phyloP scores from a whole-genome alignment of 1,140 invertebrate genomes.

The Doryteuthis pealeii region DNA sequence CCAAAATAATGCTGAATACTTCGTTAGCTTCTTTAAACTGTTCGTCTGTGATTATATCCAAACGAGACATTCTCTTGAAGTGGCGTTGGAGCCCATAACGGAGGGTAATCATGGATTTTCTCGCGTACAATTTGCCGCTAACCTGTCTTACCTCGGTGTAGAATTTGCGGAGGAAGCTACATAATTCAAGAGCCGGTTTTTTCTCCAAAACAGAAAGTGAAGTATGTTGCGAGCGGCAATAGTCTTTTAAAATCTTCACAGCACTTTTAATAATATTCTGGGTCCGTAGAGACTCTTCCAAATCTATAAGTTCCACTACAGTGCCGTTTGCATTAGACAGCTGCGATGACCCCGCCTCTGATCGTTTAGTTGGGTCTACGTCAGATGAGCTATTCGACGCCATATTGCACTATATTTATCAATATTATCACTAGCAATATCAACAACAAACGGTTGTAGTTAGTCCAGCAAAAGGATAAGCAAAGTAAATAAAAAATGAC shows the following conservation, averaged over 20 bases:
- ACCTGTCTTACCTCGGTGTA: background rate
- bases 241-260: background rate
- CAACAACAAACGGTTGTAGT: too few relatives aligned
- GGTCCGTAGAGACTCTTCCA: background rate
- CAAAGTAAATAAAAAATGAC: too few relatives aligned
- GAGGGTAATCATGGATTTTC: constrained; percentile 5
- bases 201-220: background rate
- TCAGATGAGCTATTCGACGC: too few relatives aligned
- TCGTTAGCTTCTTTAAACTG: constrained; percentile 16
- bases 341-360: too few relatives aligned
- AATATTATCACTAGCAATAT: too few relatives aligned
- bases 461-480: too few relatives aligned
- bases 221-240: background rate
- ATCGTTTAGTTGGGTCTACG: too few relatives aligned
- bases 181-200: background rate
- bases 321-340: too few relatives aligned
- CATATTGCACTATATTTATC: too few relatives aligned
- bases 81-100: constrained; percentile 18
- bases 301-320: background rate
- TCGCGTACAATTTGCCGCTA: background rate
- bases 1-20: constrained; percentile 18
- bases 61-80: constrained; percentile 14
- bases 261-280: constrained; percentile 8
- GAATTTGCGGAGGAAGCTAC: background rate
- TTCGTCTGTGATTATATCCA: constrained; percentile 2